Base-by-base conservation (phyloP, 2,888 invertebrate species). In the Hoplodrina ambigua region DNA sequence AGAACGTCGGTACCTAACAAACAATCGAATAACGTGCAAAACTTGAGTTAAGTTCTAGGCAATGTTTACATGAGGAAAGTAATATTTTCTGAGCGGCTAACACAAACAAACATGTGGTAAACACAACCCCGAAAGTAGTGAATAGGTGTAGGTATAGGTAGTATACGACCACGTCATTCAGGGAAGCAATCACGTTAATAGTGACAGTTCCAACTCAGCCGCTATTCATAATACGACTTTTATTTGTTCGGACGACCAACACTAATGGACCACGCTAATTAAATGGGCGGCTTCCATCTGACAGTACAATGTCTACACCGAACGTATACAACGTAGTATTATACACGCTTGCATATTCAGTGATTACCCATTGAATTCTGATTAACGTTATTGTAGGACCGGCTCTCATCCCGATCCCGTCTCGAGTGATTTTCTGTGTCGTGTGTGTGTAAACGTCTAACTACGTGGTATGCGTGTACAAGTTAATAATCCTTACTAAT, bases 231-330 rank as follows among this genome's bases (percentile, higher is more conserved):
- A 88, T 87, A 87, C 85, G 83, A 87, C 85, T 89, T 91, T 91
- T 92, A 91, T 92, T 89, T 88, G 86, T 86, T 82, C 85, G 84
- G 85, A 80, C 85, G 70, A 78, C 81, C 85, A 80, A 76, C 87
- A 85, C 88, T 93, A 93, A 93, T 92, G 93, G 92, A 89, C 86
- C 81, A 81, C 84, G 81, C 88, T 92, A 92, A 93, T 93, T 91
- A 93, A 93, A 91, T 90, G 90, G 85, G 88, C 84, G 86, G 88
- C 89, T 86, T 87, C 80, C 85, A 62, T 78, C 75, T 78, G 58
- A 62, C 67, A 78, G 68, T 80, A 81, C 80, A 78, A 80, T 80
- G 73, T 75, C 65, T 73, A 69, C 57, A 72, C 67, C 46, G 54
- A 69, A 72, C 63, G 60, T 70, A 66, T 75, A 74, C 82, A 72